Evolutionary conservation across 2,113 vertebrate species (phyloP).

Genomic region (Sylvia atricapilla): DNA sequence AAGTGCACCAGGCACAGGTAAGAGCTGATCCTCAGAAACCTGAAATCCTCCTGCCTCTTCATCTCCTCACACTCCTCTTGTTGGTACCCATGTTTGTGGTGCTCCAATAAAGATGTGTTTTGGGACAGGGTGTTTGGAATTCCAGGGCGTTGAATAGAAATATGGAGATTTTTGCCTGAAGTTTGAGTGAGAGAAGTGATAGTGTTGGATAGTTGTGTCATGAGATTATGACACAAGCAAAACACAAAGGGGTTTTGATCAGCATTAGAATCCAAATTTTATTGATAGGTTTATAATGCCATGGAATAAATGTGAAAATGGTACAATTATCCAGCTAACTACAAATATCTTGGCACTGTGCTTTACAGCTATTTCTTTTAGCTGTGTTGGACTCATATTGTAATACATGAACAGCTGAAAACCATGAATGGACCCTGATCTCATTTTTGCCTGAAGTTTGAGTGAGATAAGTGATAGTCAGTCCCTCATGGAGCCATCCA

Average conservation of each 20-base stretch:
- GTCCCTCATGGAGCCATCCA: neutral
- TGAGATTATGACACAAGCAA: neutral
- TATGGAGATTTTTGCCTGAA: neutral
- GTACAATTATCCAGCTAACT: neutral
- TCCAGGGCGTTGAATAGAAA: neutral
- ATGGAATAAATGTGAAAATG: neutral
- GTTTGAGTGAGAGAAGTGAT: neutral
- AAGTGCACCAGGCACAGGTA: slow-evolving; percentile 98
- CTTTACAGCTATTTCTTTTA: neutral
- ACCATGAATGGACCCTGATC: neutral
- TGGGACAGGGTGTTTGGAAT: neutral
- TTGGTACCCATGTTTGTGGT: neutral
- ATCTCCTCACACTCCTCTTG: neutral
- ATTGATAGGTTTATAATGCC: neutral
- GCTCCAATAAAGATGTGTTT: neutral
- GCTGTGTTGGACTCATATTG: neutral
- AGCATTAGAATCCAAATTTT: neutral
- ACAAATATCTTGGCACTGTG: neutral
- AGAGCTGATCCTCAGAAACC: neutral
- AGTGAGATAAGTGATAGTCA: neutral
- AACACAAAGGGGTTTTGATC: neutral
- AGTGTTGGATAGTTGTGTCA: neutral
- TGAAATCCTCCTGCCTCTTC: neutral
- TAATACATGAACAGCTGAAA: neutral
- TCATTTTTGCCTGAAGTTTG: neutral